Conservation (phyloP, 2,888 invertebrate species). For the Andrena hattorfiana region DNA sequence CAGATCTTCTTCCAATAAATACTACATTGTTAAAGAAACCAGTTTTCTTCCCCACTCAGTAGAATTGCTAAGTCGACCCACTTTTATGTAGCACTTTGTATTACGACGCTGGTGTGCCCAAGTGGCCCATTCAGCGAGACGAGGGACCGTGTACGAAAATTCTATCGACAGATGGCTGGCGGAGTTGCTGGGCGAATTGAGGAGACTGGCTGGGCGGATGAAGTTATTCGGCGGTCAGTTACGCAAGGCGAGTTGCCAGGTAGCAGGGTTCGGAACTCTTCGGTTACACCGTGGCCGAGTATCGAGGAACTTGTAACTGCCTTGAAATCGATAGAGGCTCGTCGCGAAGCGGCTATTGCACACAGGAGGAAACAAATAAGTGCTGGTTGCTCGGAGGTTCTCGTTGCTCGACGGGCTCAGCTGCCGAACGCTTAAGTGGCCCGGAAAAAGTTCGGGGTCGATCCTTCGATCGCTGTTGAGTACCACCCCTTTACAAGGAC, state of each 20-base stretch:
- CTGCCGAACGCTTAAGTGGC: slow-evolving; percentile 5
- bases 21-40: no score
- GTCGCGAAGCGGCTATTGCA: not conserved
- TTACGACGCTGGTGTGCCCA: no score
- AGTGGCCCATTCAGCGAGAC: not conserved
- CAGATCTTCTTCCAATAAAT: no score
- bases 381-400: not conserved
- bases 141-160: not conserved
- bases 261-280: not conserved
- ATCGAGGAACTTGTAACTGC: not conserved
- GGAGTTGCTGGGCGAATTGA: not conserved
- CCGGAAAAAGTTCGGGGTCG: not conserved
- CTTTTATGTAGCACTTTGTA: no score
- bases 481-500: not conserved
- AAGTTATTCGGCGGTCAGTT: slow-evolving; percentile 7
- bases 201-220: not conserved
- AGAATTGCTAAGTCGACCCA: no score
- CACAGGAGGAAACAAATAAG: slow-evolving; percentile 13
- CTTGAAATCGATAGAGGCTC: slow-evolving; percentile 18
- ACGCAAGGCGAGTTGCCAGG: not conserved
- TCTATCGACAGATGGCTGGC: not conserved
- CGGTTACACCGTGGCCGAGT: slow-evolving; percentile 4
- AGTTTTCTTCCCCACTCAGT: no score
- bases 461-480: not conserved
- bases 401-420: not conserved